Evolutionary conservation across 2,797 vertebrate species (phyloP).

Genomic region (Furcifer pardalis): DNA sequence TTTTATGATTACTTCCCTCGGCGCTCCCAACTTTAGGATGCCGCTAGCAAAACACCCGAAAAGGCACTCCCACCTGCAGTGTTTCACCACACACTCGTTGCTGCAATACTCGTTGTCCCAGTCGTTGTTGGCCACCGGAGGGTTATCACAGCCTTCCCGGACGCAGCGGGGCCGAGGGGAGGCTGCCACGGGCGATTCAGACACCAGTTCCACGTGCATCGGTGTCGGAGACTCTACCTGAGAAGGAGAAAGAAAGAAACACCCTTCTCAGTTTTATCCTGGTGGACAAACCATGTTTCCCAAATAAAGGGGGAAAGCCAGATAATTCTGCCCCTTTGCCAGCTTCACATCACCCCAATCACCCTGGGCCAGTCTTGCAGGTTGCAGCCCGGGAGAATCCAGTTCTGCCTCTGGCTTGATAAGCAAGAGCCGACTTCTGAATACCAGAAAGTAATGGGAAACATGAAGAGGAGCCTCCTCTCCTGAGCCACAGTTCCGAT

Average conservation of each 20-base stretch:
- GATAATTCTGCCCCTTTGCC: too few relatives aligned
- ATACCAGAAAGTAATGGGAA: too few relatives aligned
- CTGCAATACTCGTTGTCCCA: conserved; percentile 94
- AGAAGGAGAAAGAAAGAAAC: neutral
- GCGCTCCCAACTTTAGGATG: neutral
- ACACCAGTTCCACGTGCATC: conserved; percentile 89
- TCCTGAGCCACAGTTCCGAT: too few relatives aligned
- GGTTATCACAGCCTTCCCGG: conserved; percentile 88
- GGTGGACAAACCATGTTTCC: neutral
- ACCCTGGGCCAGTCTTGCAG: too few relatives aligned
- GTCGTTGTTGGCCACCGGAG: conserved; percentile 85
- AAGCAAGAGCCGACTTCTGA: too few relatives aligned
- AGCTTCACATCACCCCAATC: too few relatives aligned
- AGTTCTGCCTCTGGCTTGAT: too few relatives aligned
- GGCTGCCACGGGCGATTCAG: conserved; percentile 73
- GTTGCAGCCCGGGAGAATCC: too few relatives aligned
- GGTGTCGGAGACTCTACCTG: conserved; percentile 74
- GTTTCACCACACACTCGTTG: conserved; percentile 91
- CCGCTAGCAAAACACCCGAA: neutral
- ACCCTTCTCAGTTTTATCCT: neutral
- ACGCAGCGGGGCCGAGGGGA: conserved; percentile 79
- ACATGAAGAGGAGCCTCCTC: too few relatives aligned
- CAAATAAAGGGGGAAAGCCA: too few relatives aligned
- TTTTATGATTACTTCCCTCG: too few relatives aligned
- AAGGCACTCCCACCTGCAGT: conserved; percentile 84